Base-by-base conservation (phyloP, 23 tunicate genomes). In the Halocynthia aurantium region DNA sequence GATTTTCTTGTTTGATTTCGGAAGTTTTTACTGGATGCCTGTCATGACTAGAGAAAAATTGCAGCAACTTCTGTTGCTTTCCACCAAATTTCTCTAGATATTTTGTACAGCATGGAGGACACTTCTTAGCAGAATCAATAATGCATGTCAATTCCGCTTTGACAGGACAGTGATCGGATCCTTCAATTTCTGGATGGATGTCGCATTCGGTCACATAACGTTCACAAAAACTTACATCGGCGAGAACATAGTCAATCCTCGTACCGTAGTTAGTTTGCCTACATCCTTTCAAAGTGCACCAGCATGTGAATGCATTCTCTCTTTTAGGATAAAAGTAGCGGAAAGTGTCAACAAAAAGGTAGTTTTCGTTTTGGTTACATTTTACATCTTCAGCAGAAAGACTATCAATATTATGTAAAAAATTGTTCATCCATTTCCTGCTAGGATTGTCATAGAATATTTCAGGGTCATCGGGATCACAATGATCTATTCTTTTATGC, bases 121-220 rank as follows among this genome's bases (percentile, higher is more conserved):
- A 77, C 60, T 64, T 77, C 51, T 71, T 71, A 5, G 92, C 79
- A n/a, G 82, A 51, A 44, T 56, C 51, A 6, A 82, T 64, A 11
- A 57, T 61, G 7, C 56, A 51, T 11, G 69, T 31, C 61, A 92
- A 52, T 8, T 22, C 70, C 15, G 84, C 88, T 50, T 71, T 66
- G 10, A 92, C 91, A 0, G 98, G 98, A 71, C 98, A 92, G 50
- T 92, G 98, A 64, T 92, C 98, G 1, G 98, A 92, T 7, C 98
- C 98, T 6, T 49, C 7, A 67, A 92, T 50, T n/a, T 86, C 92
- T 6, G 84, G 60, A 69, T 81, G 57, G n/a, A 86, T 86, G 51
- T 92, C 88, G 73, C 86, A 84, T 10, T 62, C 31, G 50, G 63
- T 67, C 12, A 83, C 49, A 22, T 52, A 18, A 1, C 55, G 18